These are phyloP conservation scores for Manis javanica DNA, from an alignment of 2,797 vertebrate genomes.

Conservation along the genomic window DNA sequence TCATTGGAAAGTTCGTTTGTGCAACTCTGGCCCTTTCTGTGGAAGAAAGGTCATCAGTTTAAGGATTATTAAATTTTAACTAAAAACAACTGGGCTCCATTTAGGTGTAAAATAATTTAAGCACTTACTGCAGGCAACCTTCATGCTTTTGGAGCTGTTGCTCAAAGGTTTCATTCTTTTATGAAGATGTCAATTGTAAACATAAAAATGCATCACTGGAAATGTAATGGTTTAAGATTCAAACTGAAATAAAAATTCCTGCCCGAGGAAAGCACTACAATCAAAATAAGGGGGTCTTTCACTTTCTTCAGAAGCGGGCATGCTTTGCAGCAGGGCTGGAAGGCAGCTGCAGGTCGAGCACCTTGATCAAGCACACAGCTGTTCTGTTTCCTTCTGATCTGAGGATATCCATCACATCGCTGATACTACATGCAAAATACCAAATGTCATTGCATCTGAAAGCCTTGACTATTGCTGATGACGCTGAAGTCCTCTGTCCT, in stretches of 20 bases:
- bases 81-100: slow-evolving; percentile 87
- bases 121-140: slow-evolving; percentile 86
- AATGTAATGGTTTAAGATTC: slow-evolving; percentile 88
- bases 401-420: not conserved
- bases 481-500: not conserved
- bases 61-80: slow-evolving; percentile 89
- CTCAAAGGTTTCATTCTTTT: slow-evolving; percentile 87
- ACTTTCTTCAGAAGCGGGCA: slow-evolving; percentile 70
- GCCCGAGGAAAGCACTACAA: slow-evolving; percentile 86
- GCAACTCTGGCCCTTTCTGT: slow-evolving; percentile 83
- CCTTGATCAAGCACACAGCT: slow-evolving; percentile 1
- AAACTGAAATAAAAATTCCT: slow-evolving; percentile 87
- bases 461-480: not conserved
- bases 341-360: slow-evolving; percentile 69
- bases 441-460: slow-evolving; percentile 11
- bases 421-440: not conserved
- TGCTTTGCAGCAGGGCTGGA: slow-evolving; percentile 64
- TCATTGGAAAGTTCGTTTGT: slow-evolving; percentile 86
- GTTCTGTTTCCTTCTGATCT: not conserved
- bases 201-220: slow-evolving; percentile 89
- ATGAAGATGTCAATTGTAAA: slow-evolving; percentile 90
- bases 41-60: slow-evolving; percentile 87
- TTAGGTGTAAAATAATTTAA: slow-evolving; percentile 89
- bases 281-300: slow-evolving; percentile 84
- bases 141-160: slow-evolving; percentile 86